phyloP scores from a whole-genome alignment of 2,797 vertebrate genomes.

The Acestrorhynchus altus region DNA sequence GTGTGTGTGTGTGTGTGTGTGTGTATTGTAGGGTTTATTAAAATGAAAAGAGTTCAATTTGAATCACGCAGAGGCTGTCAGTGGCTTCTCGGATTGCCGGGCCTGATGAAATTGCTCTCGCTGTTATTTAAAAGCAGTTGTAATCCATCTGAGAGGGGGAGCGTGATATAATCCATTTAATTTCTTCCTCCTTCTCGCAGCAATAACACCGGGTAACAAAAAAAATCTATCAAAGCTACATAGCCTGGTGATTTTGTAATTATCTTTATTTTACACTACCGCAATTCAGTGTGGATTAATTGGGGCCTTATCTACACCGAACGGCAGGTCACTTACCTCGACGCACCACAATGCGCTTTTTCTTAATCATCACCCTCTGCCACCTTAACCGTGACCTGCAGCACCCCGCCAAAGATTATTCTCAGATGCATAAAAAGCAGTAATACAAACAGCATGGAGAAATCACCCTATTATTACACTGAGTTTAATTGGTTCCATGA shows the following conservation, averaged over 20 bases:
- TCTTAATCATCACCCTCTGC: slow-evolving; percentile 78
- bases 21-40: slow-evolving; percentile 72
- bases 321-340: slow-evolving; percentile 83
- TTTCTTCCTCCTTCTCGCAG: slow-evolving; percentile 79
- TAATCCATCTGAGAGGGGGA: slow-evolving; percentile 84
- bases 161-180: slow-evolving; percentile 84
- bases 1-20: slow-evolving; percentile 40
- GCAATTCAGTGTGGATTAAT: slow-evolving; percentile 82
- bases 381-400: slow-evolving; percentile 74
- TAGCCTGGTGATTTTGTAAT: slow-evolving; percentile 84
- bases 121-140: slow-evolving; percentile 88
- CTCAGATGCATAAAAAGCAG: slow-evolving; percentile 66
- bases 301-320: slow-evolving; percentile 80
- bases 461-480: slow-evolving; percentile 59
- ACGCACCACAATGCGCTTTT: slow-evolving; percentile 77
- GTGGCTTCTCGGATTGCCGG: slow-evolving; percentile 78
- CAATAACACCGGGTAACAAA: slow-evolving; percentile 73
- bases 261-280: slow-evolving; percentile 84
- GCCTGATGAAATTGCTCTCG: slow-evolving; percentile 84
- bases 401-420: slow-evolving; percentile 71
- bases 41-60: slow-evolving; percentile 83
- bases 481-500: slow-evolving; percentile 55
- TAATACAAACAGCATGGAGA: slow-evolving; percentile 61
- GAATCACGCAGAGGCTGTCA: slow-evolving; percentile 82
- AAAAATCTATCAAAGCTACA: slow-evolving; percentile 82